These are phyloP conservation scores for Thera obeliscata DNA, from an alignment of 2,888 invertebrate species.

Conservation along the genomic window DNA sequence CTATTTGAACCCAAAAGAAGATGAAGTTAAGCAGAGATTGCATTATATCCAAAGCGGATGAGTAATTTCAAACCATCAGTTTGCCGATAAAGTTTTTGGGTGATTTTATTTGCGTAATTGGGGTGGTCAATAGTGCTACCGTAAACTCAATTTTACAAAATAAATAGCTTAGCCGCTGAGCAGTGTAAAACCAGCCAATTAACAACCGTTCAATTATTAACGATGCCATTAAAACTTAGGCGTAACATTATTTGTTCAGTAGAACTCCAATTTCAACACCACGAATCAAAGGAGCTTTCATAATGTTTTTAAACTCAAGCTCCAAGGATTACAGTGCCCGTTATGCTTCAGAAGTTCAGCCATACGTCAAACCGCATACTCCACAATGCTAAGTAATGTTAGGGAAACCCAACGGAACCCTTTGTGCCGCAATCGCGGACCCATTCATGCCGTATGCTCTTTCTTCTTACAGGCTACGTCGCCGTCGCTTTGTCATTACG, in stretches of 20 bases:
- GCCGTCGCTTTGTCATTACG: constrained; percentile 46
- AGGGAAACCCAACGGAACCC: constrained; percentile 46
- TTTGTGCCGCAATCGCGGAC: constrained; percentile 58
- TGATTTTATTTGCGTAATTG: no score
- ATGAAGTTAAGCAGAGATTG: no score
- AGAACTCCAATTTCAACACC: not conserved
- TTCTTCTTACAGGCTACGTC: constrained; percentile 19
- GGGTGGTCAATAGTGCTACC: not conserved
- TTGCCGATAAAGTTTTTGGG: no score
- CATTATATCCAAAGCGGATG: no score
- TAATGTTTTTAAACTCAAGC: constrained; percentile 7
- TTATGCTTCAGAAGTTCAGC: constrained; percentile 12
- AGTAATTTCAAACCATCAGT: no score
- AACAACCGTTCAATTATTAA: not conserved
- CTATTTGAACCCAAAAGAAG: no score
- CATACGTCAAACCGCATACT: constrained; percentile 13
- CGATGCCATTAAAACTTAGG: not conserved
- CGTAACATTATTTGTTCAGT: not conserved
- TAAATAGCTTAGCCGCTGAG: not conserved
- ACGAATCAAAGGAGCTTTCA: constrained; percentile 4
- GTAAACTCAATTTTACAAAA: not conserved
- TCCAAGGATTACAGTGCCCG: constrained; percentile 5
- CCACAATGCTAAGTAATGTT: constrained; percentile 51
- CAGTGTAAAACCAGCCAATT: not conserved
- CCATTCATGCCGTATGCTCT: constrained; percentile 55